A percentile compares a stretch with the other conserved stretches of the same genome.
phyloP scores from a whole-genome alignment of 2,888 invertebrate species.

The Lasioglossum vierecki region DNA sequence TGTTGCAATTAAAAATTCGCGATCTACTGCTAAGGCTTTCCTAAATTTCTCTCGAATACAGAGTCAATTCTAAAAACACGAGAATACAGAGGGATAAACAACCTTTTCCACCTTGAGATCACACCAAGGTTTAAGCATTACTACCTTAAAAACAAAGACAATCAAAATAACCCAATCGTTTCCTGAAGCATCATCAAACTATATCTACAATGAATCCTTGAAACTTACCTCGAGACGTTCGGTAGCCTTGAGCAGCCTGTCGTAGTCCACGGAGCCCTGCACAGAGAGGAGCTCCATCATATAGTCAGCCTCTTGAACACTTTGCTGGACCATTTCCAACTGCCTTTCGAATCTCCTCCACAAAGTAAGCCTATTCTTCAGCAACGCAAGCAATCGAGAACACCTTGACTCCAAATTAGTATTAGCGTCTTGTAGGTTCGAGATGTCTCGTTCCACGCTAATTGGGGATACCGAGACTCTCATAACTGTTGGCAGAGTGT shows the following conservation, averaged over 20 bases:
- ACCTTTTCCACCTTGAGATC: neutral
- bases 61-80: neutral
- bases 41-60: neutral
- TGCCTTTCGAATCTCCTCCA: conserved; percentile 93
- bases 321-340: conserved; percentile 91
- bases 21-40: neutral
- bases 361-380: conserved; percentile 88
- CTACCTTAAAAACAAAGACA: neutral
- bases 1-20: no score
- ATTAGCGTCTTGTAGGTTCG: conserved; percentile 90
- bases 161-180: neutral
- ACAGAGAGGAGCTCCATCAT: conserved; percentile 94
- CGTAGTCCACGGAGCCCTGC: conserved; percentile 94
- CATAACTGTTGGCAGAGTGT: conserved; percentile 90
- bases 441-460: conserved; percentile 91
- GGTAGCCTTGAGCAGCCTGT: conserved; percentile 92
- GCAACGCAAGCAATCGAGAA: conserved; percentile 87
- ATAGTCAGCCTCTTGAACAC: conserved; percentile 93
- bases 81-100: neutral
- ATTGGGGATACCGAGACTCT: conserved; percentile 91
- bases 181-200: neutral
- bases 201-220: neutral
- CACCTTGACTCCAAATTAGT: conserved; percentile 90
- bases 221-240: conserved; percentile 92
- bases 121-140: neutral